Percentiles rank a stretch among this genome's conserved stretches.
Evolutionary conservation across 2,113 vertebrate genomes (phyloP).

Genomic region (Oreochromis niloticus): DNA sequence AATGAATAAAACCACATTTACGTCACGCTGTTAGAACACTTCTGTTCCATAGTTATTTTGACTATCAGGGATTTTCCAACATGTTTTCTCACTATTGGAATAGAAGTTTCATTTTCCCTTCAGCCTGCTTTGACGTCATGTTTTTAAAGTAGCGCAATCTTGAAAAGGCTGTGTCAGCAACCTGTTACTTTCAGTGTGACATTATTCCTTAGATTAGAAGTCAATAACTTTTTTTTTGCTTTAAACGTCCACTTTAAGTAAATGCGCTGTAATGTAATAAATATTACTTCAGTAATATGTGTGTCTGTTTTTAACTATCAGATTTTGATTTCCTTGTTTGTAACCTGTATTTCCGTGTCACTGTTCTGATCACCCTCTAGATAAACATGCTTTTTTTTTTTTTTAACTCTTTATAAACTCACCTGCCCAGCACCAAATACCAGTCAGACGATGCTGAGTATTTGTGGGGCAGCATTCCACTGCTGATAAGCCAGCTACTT

Average conservation of each 20-base stretch:
- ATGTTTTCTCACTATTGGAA: background rate
- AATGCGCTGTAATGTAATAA: background rate
- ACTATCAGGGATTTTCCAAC: background rate
- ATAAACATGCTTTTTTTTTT: background rate
- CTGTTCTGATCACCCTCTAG: background rate
- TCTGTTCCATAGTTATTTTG: background rate
- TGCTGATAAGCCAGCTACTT: background rate
- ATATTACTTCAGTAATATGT: background rate
- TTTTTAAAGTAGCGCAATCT: background rate
- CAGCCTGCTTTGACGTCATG: background rate
- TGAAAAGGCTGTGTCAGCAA: background rate
- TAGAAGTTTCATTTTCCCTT: background rate
- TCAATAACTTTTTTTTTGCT: background rate
- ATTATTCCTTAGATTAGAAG: background rate
- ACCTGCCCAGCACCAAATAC: background rate
- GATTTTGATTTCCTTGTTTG: background rate
- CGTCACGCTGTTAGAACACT: background rate
- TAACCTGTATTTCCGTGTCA: background rate
- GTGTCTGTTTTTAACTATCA: background rate
- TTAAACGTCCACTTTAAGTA: background rate
- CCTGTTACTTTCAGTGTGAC: background rate
- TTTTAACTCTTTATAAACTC: background rate
- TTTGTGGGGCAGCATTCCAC: background rate
- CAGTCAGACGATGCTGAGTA: background rate
- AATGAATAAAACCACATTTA: background rate